Percentiles rank a stretch among this genome's conserved stretches.
phyloP scores from a whole-genome alignment of 1,140 invertebrate genomes.

The Doryteuthis pealeii region DNA sequence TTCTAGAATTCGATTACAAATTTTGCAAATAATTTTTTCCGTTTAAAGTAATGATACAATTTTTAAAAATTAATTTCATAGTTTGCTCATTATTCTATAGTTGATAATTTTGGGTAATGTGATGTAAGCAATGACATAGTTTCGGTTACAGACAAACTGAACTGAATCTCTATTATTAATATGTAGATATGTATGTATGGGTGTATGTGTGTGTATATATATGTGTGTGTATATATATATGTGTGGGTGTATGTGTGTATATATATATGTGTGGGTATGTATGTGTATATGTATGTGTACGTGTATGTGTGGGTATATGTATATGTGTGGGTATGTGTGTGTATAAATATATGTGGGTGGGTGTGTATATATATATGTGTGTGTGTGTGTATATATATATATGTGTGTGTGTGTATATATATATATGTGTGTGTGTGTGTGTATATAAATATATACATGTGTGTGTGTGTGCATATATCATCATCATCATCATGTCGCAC shows the following conservation, averaged over 20 bases:
- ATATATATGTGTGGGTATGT: background rate
- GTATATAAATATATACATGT: background rate
- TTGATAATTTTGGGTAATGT: too few relatives aligned
- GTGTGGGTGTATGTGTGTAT: background rate
- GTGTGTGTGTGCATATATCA: background rate
- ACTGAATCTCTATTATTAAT: too few relatives aligned
- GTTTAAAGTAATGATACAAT: too few relatives aligned
- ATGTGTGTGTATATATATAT: background rate
- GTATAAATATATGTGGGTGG: background rate
- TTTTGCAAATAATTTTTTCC: too few relatives aligned
- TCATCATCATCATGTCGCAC: slow-evolving; percentile 2
- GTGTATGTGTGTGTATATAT: background rate
- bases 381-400: background rate
- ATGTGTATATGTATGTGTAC: background rate
- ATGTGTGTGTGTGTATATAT: background rate
- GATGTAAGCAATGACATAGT: too few relatives aligned
- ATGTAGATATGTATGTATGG: too few relatives aligned
- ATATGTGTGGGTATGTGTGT: background rate
- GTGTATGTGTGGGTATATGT: background rate
- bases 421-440: background rate
- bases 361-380: background rate
- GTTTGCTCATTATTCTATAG: too few relatives aligned
- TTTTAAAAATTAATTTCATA: too few relatives aligned
- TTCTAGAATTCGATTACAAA: too few relatives aligned
- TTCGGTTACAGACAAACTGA: too few relatives aligned